Conservation (phyloP, 2,113 vertebrate species). For the Bos taurus region ARS-UCD2.0 NC_037329.1:62553501-62554000, state of each 20-base stretch:
- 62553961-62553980: not conserved
- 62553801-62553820: slow-evolving; percentile 24
- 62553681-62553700: not conserved
- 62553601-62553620: not conserved
- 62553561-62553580: not conserved
- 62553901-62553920: not conserved
- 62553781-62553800: slow-evolving; percentile 37
- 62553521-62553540: not conserved
- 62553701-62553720: not conserved
- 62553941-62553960: not conserved
- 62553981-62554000: not conserved
- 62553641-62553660: not conserved
- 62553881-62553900: slow-evolving; percentile 20
- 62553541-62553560: not conserved
- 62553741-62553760: not conserved
- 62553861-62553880: slow-evolving; percentile 51
- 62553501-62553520: too few species aligned
- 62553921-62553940: not conserved
- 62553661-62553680: not conserved
- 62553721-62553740: not conserved
- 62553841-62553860: slow-evolving; percentile 39
- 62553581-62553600: not conserved
- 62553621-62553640: not conserved
- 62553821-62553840: slow-evolving; percentile 41
- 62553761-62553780: not conserved